Evolutionary conservation across 2,888 invertebrate species (phyloP).

Genomic region (Philaethria dido): DNA sequence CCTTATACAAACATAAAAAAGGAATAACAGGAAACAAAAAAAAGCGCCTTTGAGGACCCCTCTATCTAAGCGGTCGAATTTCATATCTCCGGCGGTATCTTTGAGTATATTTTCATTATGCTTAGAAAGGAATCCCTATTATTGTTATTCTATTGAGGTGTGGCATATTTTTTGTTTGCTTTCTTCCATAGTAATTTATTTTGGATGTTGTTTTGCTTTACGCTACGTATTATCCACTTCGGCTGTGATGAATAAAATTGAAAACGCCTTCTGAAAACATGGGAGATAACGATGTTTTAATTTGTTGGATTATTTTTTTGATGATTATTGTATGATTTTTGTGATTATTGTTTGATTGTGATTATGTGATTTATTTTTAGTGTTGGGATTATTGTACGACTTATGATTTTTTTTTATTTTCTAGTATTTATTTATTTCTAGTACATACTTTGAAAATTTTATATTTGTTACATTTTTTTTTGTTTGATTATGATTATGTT

Average conservation of each 20-base stretch:
- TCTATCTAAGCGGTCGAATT: slow-evolving; percentile 60
- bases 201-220: slow-evolving; percentile 61
- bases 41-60: slow-evolving; percentile 46
- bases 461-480: too few species aligned
- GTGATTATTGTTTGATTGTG: background rate
- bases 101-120: slow-evolving; percentile 60
- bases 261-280: slow-evolving; percentile 53
- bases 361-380: background rate
- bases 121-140: slow-evolving; percentile 59
- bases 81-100: slow-evolving; percentile 53
- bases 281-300: slow-evolving; percentile 25
- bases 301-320: background rate
- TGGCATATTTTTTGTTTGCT: slow-evolving; percentile 64
- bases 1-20: slow-evolving; percentile 46
- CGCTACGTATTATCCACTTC: slow-evolving; percentile 60
- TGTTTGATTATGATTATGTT: too few species aligned
- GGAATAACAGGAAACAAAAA: slow-evolving; percentile 50
- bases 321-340: background rate
- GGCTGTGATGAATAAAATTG: slow-evolving; percentile 57
- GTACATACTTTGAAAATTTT: too few species aligned
- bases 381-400: too few species aligned
- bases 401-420: too few species aligned
- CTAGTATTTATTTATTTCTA: too few species aligned
- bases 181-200: slow-evolving; percentile 61
- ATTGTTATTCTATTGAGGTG: slow-evolving; percentile 76